phyloP scores from a whole-genome alignment of 2,888 invertebrate genomes.

The Gnatocerus cornutus region DNA sequence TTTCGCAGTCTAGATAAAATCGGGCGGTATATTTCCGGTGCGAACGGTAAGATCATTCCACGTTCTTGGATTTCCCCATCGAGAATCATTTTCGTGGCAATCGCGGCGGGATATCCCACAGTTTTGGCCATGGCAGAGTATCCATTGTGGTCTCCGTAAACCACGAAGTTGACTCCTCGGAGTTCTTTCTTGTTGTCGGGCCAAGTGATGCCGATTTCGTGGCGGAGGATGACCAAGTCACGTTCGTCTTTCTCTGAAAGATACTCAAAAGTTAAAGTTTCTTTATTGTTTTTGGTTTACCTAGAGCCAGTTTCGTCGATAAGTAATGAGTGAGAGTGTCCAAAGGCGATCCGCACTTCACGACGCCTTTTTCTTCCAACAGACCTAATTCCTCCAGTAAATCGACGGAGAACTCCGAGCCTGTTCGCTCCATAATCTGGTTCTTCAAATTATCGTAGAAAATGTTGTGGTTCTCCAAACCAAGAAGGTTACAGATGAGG shows the following conservation, averaged over 20 bases:
- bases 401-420: conserved; percentile 79
- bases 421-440: conserved; percentile 87
- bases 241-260: conserved; percentile 82
- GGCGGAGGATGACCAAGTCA: conserved; percentile 94
- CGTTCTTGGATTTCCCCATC: conserved; percentile 98
- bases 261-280: conserved; percentile 21
- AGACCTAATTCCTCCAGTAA: conserved; percentile 91
- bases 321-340: conserved; percentile 95
- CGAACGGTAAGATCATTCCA: conserved; percentile 94
- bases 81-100: conserved; percentile 97
- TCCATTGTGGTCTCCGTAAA: conserved; percentile 85
- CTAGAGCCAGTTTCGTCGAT: conserved; percentile 84
- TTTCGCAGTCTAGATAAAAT: conserved; percentile 89
- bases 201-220: conserved; percentile 95
- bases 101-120: conserved; percentile 94
- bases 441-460: conserved; percentile 95
- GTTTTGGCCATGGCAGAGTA: conserved; percentile 98
- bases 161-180: conserved; percentile 89
- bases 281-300: too few species aligned
- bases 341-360: conserved; percentile 89
- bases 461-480: conserved; percentile 87
- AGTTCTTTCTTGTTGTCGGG: conserved; percentile 88
- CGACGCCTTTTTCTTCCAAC: conserved; percentile 85
- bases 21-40: conserved; percentile 93
- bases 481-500: conserved; percentile 89